Base-by-base conservation (phyloP, 2,888 invertebrate species). In the Vandiemenella viatica region DNA sequence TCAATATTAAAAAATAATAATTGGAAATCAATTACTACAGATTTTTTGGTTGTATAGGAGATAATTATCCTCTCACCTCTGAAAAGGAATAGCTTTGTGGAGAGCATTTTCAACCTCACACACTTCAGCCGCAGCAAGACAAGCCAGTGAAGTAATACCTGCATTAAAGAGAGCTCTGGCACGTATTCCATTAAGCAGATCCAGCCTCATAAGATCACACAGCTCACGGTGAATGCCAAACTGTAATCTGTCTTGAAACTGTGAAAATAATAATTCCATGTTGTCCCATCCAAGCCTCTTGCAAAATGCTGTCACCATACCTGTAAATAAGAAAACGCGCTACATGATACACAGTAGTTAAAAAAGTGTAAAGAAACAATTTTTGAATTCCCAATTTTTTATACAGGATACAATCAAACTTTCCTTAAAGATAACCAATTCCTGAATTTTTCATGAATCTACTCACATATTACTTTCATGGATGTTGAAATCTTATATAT, bases 301-400 rank as follows among this genome's bases (percentile, higher is more conserved):
- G 65, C 95, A 92, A 69, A 98, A 97, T n/a, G 88, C 80, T 3
- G 93, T 91, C 1, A 97, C 88, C 86, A 96, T 96, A 49, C 93
- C 95, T 86, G 56, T 57, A 59, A 52, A 44, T 15, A 41, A 37
- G 43, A 44, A 32, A n/a, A n/a, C n/a, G n/a, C n/a, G n/a, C n/a
- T n/a, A n/a, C n/a, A n/a, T n/a, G n/a, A n/a, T 43, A 43, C n/a
- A 3, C 21, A 22, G 8, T 43, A 18, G 19, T n/a, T 6, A 13
- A n/a, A 7, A 8, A 45, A 45, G 41, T 15, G 41, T 15, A 45
- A 43, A 18, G 8, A 43, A 17, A n/a, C n/a, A n/a, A n/a, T n/a
- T n/a, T n/a, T n/a, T n/a, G n/a, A 16, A 20, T 41, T 10, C 1
- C 17, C 15, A 17, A 17, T 6, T 16, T 7, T 41, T 15, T 7